A percentile compares a stretch with the other conserved stretches of the same genome.
phyloP scores from a whole-genome alignment of 2,888 invertebrate genomes.

The Drosophila fungiperda region DNA sequence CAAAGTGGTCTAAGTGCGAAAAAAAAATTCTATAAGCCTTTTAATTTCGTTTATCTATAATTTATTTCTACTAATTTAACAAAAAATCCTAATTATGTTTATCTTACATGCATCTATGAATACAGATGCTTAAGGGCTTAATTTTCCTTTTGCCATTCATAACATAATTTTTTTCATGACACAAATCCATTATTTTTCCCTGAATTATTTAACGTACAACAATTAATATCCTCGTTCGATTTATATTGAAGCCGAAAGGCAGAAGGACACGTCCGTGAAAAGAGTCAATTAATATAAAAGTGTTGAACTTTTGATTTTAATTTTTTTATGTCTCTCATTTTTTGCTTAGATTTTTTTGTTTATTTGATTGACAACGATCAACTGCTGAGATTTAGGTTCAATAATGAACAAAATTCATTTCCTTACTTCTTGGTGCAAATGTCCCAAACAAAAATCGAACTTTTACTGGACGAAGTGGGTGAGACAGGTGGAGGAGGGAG shows the following conservation, averaged over 20 bases:
- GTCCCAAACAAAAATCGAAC: constrained; percentile 16
- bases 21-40: background rate
- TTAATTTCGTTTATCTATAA: background rate
- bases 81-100: background rate
- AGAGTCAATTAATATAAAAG: constrained; percentile 53
- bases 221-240: constrained; percentile 60
- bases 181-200: constrained; percentile 3
- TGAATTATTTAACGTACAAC: constrained; percentile 16
- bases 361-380: constrained; percentile 48
- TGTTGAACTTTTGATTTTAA: constrained; percentile 63
- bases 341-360: constrained; percentile 5
- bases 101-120: background rate
- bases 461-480: background rate
- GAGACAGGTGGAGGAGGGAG: background rate
- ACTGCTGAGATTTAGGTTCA: constrained; percentile 24
- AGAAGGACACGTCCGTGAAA: constrained; percentile 17
- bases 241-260: constrained; percentile 36
- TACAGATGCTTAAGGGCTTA: background rate
- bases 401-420: constrained; percentile 28
- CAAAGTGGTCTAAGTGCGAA: background rate
- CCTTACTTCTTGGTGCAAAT: constrained; percentile 9
- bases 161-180: background rate
- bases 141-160: background rate
- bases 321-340: constrained; percentile 1
- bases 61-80: background rate